Percentiles rank a stretch among this genome's conserved stretches.
These are phyloP conservation scores for Eilema caniola DNA, from an alignment of 2,888 invertebrate genomes.

Conservation along the genomic window DNA sequence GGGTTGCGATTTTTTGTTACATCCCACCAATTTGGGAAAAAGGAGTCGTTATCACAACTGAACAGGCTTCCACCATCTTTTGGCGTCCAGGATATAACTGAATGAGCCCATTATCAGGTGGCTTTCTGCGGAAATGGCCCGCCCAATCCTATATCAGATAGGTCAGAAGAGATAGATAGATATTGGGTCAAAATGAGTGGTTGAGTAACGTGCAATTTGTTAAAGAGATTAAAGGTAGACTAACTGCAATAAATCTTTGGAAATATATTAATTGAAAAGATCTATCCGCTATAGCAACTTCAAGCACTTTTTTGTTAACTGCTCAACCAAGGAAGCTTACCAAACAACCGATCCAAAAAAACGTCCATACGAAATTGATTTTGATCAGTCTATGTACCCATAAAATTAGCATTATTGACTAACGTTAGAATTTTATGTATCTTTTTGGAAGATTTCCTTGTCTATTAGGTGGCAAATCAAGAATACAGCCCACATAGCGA, in stretches of 20 bases:
- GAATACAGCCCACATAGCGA: neutral
- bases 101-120: too few species aligned
- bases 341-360: neutral
- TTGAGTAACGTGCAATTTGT: neutral
- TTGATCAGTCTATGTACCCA: neutral
- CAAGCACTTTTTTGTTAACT: neutral
- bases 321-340: neutral
- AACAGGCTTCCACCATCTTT: too few species aligned
- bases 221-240: neutral
- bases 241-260: neutral
- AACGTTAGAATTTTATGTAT: neutral
- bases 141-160: too few species aligned
- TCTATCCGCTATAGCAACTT: neutral
- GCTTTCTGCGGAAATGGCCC: too few species aligned
- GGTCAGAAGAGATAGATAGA: too few species aligned
- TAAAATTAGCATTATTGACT: neutral
- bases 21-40: too few species aligned
- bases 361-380: neutral
- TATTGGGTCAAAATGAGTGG: slow-evolving; percentile 1
- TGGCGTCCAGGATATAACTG: too few species aligned
- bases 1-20: too few species aligned
- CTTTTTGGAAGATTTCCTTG: neutral
- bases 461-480: neutral
- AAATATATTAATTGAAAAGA: neutral
- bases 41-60: too few species aligned